Evolutionary conservation across 2,888 invertebrate species (phyloP).

Genomic region (Athripsodes cinereus): DNA sequence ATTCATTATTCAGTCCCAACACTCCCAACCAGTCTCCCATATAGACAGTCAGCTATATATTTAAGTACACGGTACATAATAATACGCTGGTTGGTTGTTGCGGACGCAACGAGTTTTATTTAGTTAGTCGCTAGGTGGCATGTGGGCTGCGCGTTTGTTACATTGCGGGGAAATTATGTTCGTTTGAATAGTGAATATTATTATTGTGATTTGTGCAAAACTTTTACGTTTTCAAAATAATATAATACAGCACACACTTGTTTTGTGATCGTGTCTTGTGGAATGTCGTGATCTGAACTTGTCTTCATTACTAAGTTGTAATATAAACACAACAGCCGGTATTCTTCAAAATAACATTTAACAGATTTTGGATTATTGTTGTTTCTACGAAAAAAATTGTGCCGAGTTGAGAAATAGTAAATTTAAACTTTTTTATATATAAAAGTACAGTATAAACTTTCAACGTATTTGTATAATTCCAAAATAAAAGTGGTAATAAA

Average conservation of each 20-base stretch:
- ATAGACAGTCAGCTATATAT: not conserved
- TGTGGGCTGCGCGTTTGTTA: conserved; percentile 10
- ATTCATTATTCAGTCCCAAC: not conserved
- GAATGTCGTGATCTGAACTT: conserved; percentile 11
- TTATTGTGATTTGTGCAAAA: too few relatives aligned
- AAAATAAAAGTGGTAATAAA: too few relatives aligned
- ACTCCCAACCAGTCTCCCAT: not conserved
- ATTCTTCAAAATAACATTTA: conserved; percentile 2
- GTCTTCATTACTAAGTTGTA: not conserved
- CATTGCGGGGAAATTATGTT: not conserved
- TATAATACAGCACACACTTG: too few relatives aligned
- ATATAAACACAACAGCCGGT: conserved; percentile 1
- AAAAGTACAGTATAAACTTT: too few relatives aligned
- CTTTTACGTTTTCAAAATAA: too few relatives aligned
- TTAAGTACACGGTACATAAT: not conserved
- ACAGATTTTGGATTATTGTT: too few relatives aligned
- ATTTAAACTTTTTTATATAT: too few relatives aligned
- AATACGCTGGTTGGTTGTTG: not conserved
- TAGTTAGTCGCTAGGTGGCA: conserved; percentile 19
- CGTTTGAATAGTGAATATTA: too few relatives aligned
- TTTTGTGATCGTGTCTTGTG: conserved; percentile 4
- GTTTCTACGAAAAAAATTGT: too few relatives aligned
- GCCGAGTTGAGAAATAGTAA: too few relatives aligned
- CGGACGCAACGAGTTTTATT: not conserved
- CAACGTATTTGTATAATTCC: too few relatives aligned